A percentile compares a stretch with the other conserved stretches of the same genome.
Conservation (phyloP, 2,888 invertebrate genomes). For the Lymantria monacha region DNA sequence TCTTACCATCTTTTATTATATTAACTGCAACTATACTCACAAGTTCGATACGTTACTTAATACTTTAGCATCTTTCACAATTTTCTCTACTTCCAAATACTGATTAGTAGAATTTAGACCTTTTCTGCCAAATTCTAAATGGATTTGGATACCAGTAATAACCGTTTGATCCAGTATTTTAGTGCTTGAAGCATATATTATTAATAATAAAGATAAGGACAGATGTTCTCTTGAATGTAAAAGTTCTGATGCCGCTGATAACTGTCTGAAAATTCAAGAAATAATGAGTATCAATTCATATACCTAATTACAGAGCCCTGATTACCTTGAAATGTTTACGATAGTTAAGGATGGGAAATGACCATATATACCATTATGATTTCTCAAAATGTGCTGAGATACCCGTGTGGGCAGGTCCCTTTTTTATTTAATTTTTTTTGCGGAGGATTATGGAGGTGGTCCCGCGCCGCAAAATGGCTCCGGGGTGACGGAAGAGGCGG, state of each 20-base stretch:
- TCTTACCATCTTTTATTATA: no score
- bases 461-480: no score
- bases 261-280: constrained; percentile 48
- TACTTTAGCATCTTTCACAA: constrained; percentile 41
- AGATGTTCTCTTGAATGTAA: constrained; percentile 57
- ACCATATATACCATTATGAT: no score
- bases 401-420: no score
- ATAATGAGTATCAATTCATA: no score
- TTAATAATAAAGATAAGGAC: constrained; percentile 36
- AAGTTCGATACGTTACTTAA: constrained; percentile 45
- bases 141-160: constrained; percentile 32
- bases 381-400: no score
- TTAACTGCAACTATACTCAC: constrained; percentile 10
- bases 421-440: no score
- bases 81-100: constrained; percentile 51
- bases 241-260: constrained; percentile 58
- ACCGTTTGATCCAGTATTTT: constrained; percentile 13
- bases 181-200: constrained; percentile 27
- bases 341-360: no score
- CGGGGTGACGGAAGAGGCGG: no score
- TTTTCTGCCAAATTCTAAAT: constrained; percentile 46
- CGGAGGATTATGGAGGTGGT: no score
- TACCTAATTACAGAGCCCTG: no score
- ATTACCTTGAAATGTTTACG: no score
- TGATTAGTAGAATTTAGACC: constrained; percentile 48